Evolutionary conservation across 2,888 invertebrate species (phyloP).

Genomic region (Drosophila limbata): DNA sequence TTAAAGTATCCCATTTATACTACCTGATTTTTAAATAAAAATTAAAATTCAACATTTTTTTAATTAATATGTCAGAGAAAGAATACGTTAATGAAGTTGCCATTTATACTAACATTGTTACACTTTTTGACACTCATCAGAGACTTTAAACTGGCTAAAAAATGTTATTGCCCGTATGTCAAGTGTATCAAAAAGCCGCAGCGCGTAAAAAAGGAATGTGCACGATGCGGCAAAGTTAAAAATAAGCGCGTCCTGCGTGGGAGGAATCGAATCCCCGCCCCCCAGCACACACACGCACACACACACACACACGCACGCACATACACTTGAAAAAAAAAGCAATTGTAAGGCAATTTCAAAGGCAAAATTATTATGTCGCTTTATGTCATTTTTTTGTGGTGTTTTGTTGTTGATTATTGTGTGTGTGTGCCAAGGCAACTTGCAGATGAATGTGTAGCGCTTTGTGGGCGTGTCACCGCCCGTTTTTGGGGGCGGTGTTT

Average conservation of each 20-base stretch:
- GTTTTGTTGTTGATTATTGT: not conserved
- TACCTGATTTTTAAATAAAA: not conserved
- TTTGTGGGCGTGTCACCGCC: constrained; percentile 26
- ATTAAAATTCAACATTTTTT: not conserved
- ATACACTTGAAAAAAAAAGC: constrained; percentile 47
- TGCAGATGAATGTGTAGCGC: constrained; percentile 55
- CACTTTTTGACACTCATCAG: not conserved
- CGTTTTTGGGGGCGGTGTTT: constrained; percentile 28
- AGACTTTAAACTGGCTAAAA: constrained; percentile 6
- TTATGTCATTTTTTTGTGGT: constrained; percentile 67
- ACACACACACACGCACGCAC: constrained; percentile 10
- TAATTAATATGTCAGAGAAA: not conserved
- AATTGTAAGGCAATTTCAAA: constrained; percentile 80
- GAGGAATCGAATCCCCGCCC: constrained; percentile 45
- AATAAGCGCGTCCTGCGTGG: constrained; percentile 48
- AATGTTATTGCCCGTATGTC: not conserved
- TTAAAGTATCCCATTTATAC: not conserved
- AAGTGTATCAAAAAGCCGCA: constrained; percentile 50
- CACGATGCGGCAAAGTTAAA: constrained; percentile 58
- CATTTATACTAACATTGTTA: not conserved
- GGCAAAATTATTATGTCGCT: constrained; percentile 79
- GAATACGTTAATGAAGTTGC: too few relatives aligned
- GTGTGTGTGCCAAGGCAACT: constrained; percentile 33
- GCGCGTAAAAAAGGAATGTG: constrained; percentile 40
- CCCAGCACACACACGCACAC: not conserved